Evolutionary conservation across 2,888 invertebrate genomes (phyloP), one percentile per base, ranked within the genome.

Genomic region (Acrobasis consociella): DNA sequence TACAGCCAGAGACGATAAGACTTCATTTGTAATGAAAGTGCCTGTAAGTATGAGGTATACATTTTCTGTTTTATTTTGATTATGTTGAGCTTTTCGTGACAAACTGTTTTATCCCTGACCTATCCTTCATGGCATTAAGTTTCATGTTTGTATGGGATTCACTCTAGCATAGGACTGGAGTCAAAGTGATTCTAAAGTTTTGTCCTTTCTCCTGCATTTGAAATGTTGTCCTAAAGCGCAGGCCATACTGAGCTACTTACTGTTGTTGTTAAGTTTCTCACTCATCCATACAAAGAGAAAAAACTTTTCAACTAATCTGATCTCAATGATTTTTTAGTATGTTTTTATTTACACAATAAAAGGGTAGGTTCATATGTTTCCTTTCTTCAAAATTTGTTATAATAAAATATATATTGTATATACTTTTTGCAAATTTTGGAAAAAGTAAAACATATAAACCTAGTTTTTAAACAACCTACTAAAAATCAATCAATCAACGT

Each of bases 1-100:
- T 75, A 81, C 86, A 71, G 83, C 76, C 74, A 89, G 83, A 83
- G 91, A 87, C 61, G 91, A 88, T 72, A 87, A 86, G 73, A 91
- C 81, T 72, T 93, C 93, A 66, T 95, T 96, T 86, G 95, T 95
- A 77, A 91, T 96, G 69, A 95, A 95, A 90, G 94, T 96, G 72
- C 94, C 94, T 67, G 92, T 93, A 70, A 86, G 91, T 88, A 60
- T 17, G 50, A 58, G 5, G 56, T 50, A 49, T 62, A 13, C 11
- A 15, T 53, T 11, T n/a, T 46, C 46, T 46, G 51, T 16, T 37
- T 38, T 38, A 8, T 22, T 59, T 49, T 62, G 31, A 39, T 46
- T 1, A 46, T 46, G 46, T 46, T 11, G 13, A 42, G n/a, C 46
- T 46, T 46, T 46, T 46, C 46, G n/a, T 46, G 46, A 46, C 10